A percentile compares a stretch with the other conserved stretches of the same genome.
Evolutionary conservation across 2,888 invertebrate species (phyloP).

Genomic region (Lepidonotus clava): DNA sequence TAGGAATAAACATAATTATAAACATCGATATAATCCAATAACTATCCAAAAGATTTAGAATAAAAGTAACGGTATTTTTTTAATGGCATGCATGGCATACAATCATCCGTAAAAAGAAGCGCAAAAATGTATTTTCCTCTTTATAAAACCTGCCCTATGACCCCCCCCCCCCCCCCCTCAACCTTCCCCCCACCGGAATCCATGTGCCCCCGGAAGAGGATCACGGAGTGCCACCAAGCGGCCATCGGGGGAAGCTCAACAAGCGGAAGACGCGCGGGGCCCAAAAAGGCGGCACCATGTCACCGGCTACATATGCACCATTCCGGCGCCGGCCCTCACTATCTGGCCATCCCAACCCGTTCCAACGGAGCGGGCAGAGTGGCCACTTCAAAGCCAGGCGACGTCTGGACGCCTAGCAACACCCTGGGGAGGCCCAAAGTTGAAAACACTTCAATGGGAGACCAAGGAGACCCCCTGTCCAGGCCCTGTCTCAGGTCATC

Average conservation of each 20-base stretch:
- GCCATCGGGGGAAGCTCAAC: not conserved
- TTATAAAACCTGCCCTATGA: too few species aligned
- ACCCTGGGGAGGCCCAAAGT: not conserved
- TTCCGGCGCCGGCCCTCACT: constrained; percentile 14
- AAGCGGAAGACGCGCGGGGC: not conserved
- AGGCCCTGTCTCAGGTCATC: not conserved
- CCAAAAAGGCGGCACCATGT: constrained; percentile 33
- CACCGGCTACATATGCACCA: constrained; percentile 47
- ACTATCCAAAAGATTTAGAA: too few species aligned
- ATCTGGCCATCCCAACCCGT: constrained; percentile 38
- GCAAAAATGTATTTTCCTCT: too few species aligned
- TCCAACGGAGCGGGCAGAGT: not conserved
- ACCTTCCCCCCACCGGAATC: too few species aligned
- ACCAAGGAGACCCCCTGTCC: not conserved
- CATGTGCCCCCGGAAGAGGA: not conserved
- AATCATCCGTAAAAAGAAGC: too few species aligned
- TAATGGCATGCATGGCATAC: too few species aligned
- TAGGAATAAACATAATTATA: too few species aligned
- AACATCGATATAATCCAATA: too few species aligned
- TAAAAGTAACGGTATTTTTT: too few species aligned
- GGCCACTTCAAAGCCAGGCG: too few species aligned
- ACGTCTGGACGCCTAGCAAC: not conserved
- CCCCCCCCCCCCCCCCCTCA: too few species aligned
- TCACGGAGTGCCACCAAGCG: not conserved
- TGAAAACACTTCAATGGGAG: constrained; percentile 14